A percentile compares a stretch with the other conserved stretches of the same genome.
These are phyloP conservation scores for Lochmaea crataegi DNA, from an alignment of 2,888 invertebrate species.

Conservation along the genomic window DNA sequence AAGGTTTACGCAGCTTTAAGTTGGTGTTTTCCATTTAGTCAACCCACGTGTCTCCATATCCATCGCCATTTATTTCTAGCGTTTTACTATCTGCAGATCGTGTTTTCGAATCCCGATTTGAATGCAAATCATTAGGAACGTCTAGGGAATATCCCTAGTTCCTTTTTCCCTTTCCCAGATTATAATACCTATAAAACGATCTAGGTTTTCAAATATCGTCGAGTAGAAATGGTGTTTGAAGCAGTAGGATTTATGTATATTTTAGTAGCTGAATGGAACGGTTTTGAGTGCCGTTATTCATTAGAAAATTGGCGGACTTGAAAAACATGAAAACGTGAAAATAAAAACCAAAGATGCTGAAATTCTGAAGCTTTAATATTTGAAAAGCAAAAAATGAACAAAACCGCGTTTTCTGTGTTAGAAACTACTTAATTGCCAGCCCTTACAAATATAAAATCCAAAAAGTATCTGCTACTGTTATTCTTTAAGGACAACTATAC, in stretches of 20 bases:
- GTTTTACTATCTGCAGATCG: conserved; percentile 28
- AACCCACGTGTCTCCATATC: conserved; percentile 23
- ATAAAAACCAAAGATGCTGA: background rate
- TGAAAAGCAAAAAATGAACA: background rate
- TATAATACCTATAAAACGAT: conserved; percentile 28
- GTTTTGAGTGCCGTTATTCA: conserved; percentile 1
- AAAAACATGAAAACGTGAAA: conserved; percentile 3
- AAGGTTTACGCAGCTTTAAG: conserved; percentile 9
- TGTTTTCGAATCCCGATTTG: conserved; percentile 32
- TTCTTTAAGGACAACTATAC: too few relatives aligned
- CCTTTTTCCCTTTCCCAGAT: conserved; percentile 26
- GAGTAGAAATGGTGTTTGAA: conserved; percentile 15
- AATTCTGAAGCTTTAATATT: background rate
- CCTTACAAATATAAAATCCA: too few relatives aligned
- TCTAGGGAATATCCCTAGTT: conserved; percentile 28
- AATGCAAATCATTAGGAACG: conserved; percentile 35
- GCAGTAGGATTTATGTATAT: conserved; percentile 27
- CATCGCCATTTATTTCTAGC: conserved; percentile 26
- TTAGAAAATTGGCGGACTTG: background rate
- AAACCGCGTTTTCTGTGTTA: background rate
- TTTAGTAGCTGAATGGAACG: conserved; percentile 14
- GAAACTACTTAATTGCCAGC: background rate
- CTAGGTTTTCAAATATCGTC: conserved; percentile 19
- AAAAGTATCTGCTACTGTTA: too few relatives aligned
- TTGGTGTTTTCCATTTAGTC: conserved; percentile 14